Evolutionary conservation across 2,113 vertebrate genomes (phyloP), one percentile per base, ranked within the genome.

Genomic region (Lepus americanus): DNA sequence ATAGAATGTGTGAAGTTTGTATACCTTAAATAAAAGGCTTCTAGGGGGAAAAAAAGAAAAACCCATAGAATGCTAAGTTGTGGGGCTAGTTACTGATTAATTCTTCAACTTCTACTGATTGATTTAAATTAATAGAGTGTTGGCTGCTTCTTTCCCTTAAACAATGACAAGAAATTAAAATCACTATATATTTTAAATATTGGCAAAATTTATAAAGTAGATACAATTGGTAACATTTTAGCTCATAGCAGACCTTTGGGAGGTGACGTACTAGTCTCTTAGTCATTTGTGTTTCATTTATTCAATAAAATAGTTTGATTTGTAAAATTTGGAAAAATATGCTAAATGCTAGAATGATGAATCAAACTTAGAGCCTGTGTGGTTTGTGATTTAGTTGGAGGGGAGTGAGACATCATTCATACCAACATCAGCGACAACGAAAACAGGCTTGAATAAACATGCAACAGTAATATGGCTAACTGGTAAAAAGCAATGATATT

Each of bases 301-400:
- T 17, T 78, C 17, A 79, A 64, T 33, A 67, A 67, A 79, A 86
- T 87, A 87, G 19, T 80, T 90, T 92, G 7, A 63, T 92, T 92
- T 14, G 22, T 59, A 44, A 44, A 64, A 9, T 29, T 92, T 87
- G 10, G 17, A 4, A 23, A 61, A 89, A 79, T 44, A 10, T 84
- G 27, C n/a, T 33, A 72, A 92, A 23, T 63, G 9, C 23, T 70
- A 1, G 49, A 83, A 84, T 29, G 23, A 51, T 27, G 31, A 76
- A 4, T 5, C 17, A 83, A 79, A 77, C 23, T 7, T 10, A 70
- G 36, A 67, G 6, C 10, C 8, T 27, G 19, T 13, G 25, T 11
- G 53, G 17, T 78, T 64, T 61, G 63, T 86, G 49, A 89, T 86
- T 92, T 85, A 29, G 25, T 36, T 61, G 9, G 77, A 44, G 44